phyloP scores from a whole-genome alignment of 2,797 vertebrate species.

The Sylvilagus floridanus region DNA sequence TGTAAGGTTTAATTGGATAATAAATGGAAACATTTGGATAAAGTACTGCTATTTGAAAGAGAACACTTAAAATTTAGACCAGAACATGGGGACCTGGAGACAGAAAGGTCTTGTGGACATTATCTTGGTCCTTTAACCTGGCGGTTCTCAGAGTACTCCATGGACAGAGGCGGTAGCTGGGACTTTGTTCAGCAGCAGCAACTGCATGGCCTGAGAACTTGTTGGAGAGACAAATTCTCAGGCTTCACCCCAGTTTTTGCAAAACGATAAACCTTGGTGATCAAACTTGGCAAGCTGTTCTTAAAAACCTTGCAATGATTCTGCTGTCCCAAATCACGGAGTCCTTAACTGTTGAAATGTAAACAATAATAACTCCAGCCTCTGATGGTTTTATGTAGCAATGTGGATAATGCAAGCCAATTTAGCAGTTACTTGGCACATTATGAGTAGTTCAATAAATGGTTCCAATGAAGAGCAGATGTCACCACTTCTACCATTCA shows the following conservation, averaged over 20 bases:
- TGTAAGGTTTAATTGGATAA: background rate
- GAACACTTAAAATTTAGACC: background rate
- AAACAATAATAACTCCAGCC: background rate
- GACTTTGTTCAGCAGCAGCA: background rate
- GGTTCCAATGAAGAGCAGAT: background rate
- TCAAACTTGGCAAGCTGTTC: background rate
- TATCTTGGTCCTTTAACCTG: background rate
- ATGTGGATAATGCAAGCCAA: background rate
- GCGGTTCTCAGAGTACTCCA: background rate
- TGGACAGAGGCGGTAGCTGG: too few species aligned
- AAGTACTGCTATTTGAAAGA: background rate
- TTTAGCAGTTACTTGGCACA: background rate
- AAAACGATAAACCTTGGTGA: background rate
- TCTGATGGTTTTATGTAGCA: background rate
- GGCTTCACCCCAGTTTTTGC: background rate
- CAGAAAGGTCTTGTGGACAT: background rate
- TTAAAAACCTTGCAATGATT: background rate
- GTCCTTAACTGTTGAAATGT: background rate
- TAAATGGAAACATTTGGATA: background rate
- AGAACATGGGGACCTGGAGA: background rate
- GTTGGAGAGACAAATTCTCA: background rate
- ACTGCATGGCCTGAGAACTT: background rate
- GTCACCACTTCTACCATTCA: background rate
- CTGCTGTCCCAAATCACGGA: background rate
- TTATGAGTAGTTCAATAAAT: conserved; percentile 26